Conservation (phyloP, 2,113 vertebrate genomes). For the Ptilonorhynchus violaceus region DNA sequence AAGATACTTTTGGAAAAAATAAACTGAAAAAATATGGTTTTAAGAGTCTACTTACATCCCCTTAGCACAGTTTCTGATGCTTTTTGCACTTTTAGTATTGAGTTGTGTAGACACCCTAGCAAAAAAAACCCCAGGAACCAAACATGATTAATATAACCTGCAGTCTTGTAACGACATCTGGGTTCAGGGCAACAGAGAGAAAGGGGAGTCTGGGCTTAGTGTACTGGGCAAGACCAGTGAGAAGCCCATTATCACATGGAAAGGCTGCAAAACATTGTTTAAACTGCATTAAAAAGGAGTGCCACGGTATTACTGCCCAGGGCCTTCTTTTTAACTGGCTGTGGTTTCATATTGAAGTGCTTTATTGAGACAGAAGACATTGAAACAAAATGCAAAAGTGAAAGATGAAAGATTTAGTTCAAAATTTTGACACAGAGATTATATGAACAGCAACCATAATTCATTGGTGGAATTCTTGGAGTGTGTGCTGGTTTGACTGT, state of each 20-base stretch:
- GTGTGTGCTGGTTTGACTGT: no score
- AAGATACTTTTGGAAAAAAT: background rate
- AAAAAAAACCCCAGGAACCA: background rate
- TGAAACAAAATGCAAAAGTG: background rate
- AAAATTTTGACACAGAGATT: background rate
- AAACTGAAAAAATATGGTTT: background rate
- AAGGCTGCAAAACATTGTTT: background rate
- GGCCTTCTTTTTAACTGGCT: background rate
- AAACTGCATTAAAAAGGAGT: background rate
- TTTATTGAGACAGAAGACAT: background rate
- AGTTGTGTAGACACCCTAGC: background rate
- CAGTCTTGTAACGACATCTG: background rate
- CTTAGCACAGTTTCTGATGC: background rate
- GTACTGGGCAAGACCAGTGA: background rate
- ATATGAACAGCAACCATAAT: background rate
- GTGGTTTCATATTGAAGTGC: background rate
- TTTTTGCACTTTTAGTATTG: background rate
- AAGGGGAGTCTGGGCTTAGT: background rate
- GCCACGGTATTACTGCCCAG: background rate
- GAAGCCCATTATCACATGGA: background rate
- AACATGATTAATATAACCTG: background rate
- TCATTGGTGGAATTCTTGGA: background rate
- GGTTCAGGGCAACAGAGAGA: background rate
- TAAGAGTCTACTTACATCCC: background rate
- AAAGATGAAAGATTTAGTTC: background rate